Evolutionary conservation across 2,113 vertebrate genomes (phyloP).

Genomic region (Egretta garzetta): DNA sequence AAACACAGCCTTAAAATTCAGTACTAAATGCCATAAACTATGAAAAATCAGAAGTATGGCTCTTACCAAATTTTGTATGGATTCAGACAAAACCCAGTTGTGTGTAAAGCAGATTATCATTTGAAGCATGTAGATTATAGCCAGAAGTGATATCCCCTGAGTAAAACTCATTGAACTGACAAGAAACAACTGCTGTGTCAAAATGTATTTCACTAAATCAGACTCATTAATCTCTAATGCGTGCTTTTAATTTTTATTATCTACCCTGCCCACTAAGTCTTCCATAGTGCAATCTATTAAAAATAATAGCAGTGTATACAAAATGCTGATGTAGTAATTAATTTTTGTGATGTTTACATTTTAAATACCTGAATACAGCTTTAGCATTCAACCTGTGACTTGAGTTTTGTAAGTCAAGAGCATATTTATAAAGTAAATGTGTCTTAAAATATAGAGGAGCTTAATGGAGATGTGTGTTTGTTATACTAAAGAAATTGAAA

Average conservation of each 20-base stretch:
- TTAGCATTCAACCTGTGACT: neutral
- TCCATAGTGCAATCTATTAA: neutral
- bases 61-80: neutral
- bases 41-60: neutral
- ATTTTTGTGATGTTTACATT: neutral
- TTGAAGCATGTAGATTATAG: conserved; percentile 62
- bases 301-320: neutral
- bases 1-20: neutral
- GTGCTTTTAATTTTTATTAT: conserved; percentile 54
- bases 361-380: neutral
- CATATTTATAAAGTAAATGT: neutral
- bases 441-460: neutral
- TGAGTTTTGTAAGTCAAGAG: neutral
- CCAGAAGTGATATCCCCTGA: conserved; percentile 70
- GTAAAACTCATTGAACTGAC: conserved; percentile 72
- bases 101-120: conserved; percentile 67
- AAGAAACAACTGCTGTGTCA: conserved; percentile 76
- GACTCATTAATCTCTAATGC: conserved; percentile 56
- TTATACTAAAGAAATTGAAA: neutral
- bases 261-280: neutral
- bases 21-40: neutral
- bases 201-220: conserved; percentile 70
- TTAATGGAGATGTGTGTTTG: neutral
- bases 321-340: neutral
- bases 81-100: conserved; percentile 37